A percentile compares a stretch with the other conserved stretches of the same genome.
Evolutionary conservation across 2,888 invertebrate genomes (phyloP).

Genomic region (Thymelicus lineola): DNA sequence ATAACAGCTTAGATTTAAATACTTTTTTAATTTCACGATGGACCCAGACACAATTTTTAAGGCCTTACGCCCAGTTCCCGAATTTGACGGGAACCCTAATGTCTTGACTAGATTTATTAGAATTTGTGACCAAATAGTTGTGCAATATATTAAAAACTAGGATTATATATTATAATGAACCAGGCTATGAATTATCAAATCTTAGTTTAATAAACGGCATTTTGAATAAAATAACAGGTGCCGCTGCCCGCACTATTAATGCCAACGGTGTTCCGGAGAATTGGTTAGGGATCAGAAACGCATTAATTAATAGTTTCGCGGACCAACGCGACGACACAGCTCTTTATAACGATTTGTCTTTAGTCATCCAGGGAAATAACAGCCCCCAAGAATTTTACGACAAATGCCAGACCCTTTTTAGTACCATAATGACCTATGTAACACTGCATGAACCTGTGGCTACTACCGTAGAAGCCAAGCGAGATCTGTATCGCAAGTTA

Average conservation of each 20-base stretch:
- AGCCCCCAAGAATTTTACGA: constrained; percentile 46
- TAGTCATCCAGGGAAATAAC: constrained; percentile 32
- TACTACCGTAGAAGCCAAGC: constrained; percentile 15
- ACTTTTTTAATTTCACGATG: not conserved
- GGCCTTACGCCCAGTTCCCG: constrained; percentile 63
- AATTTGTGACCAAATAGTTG: constrained; percentile 45
- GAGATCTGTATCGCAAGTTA: constrained; percentile 36
- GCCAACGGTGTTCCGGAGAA: constrained; percentile 44
- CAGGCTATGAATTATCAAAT: constrained; percentile 37
- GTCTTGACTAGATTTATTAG: constrained; percentile 44
- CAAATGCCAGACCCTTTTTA: constrained; percentile 43
- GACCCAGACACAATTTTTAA: constrained; percentile 28
- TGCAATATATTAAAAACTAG: constrained; percentile 27
- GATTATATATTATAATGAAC: too few species aligned
- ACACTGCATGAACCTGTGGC: constrained; percentile 13
- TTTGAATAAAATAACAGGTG: constrained; percentile 45
- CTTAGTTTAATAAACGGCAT: constrained; percentile 42
- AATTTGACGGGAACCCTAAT: constrained; percentile 75
- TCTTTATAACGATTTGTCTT: constrained; percentile 46
- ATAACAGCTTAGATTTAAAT: not conserved
- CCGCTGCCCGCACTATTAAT: constrained; percentile 42
- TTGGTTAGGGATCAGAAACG: constrained; percentile 42
- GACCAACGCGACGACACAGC: constrained; percentile 48
- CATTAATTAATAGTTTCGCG: constrained; percentile 47
- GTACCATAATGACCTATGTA: constrained; percentile 29